Evolutionary conservation across 2,797 vertebrate species (phyloP).

Genomic region (Karalla daura): DNA sequence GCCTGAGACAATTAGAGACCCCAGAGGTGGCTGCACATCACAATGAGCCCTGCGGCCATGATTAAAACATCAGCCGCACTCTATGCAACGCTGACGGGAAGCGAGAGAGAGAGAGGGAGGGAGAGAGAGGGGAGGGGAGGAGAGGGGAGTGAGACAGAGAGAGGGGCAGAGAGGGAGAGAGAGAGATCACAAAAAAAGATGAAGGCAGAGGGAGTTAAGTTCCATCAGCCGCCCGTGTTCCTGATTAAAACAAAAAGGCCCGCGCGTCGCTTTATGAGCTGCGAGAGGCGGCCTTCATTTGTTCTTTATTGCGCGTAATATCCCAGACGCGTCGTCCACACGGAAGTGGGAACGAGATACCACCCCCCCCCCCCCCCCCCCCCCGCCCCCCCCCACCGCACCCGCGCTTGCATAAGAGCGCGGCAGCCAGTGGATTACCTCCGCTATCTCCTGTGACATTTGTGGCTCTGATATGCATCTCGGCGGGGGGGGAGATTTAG

Average conservation of each 20-base stretch:
- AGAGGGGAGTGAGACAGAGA: constrained; percentile 64
- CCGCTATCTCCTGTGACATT: constrained; percentile 72
- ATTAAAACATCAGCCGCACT: constrained; percentile 83
- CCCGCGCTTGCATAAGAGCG: constrained; percentile 30
- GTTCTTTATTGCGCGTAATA: constrained; percentile 23
- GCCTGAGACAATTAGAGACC: constrained; percentile 83
- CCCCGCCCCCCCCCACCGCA: no score
- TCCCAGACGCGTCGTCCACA: constrained; percentile 3
- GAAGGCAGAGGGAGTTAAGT: constrained; percentile 64
- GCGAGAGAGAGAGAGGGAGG: constrained; percentile 3
- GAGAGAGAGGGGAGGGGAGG: constrained; percentile 52
- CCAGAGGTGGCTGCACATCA: constrained; percentile 80
- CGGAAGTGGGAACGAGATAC: no score
- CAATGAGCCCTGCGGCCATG: constrained; percentile 81
- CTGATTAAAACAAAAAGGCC: constrained; percentile 55
- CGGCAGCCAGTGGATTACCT: constrained; percentile 68
- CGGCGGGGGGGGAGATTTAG: constrained; percentile 68
- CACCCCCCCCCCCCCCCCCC: no score
- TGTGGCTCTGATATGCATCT: constrained; percentile 76
- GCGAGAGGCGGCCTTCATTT: constrained; percentile 18
- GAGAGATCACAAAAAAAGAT: constrained; percentile 58
- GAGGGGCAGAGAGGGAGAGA: constrained; percentile 5
- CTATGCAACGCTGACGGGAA: constrained; percentile 62
- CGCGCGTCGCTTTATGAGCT: constrained; percentile 58
- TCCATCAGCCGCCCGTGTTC: constrained; percentile 62